Base-by-base conservation (phyloP, 2,113 vertebrate genomes). In the Amia ocellicauda region DNA sequence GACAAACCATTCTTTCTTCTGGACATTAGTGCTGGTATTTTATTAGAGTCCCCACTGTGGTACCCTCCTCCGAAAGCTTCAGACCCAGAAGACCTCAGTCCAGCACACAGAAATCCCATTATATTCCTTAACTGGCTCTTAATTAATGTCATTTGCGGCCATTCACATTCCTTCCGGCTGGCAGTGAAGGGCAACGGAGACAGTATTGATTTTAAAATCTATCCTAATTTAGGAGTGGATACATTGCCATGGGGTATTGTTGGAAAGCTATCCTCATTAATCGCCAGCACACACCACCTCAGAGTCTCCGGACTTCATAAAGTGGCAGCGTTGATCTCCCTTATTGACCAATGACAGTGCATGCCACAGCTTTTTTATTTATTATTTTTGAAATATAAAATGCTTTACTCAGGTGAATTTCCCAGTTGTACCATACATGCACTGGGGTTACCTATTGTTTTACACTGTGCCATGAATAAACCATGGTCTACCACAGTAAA, bases 201-300 rank as follows among this genome's bases (percentile, higher is more conserved):
- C 40, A 40, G 31, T 14, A 58, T 58, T 24, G 56, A 58, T 58
- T 58, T 42, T 41, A 58, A 58, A 42, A 58, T 24, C 17, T 58
- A 31, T 58, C 31, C 17, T 22, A 23, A 29, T 31, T 57, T 20
- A 36, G 27, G 3, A 7, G 31, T n/a, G 56, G 41, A 58, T 58
- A 40, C 36, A 42, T 31, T 11, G 36, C 10, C 8, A 7, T 14
- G 56, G 22, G 19, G 10, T 29, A n/a, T 29, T 20, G 19, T 20
- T 22, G 36, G 3, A 57, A 29, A 19, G 16, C 14, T 57, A 7
- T 40, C 36, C 56, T 7, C 19, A 58, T 31, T 10, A 47, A 47
- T 47, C 45, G 7, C 45, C n/a, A 16, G 13, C n/a, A 17, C 45
- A 47, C 45, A 47, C n/a, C n/a, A 4, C 16, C 45, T 47, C 45